Evolutionary conservation across 2,113 vertebrate genomes (phyloP).

Genomic region (Siniperca chuatsi): DNA sequence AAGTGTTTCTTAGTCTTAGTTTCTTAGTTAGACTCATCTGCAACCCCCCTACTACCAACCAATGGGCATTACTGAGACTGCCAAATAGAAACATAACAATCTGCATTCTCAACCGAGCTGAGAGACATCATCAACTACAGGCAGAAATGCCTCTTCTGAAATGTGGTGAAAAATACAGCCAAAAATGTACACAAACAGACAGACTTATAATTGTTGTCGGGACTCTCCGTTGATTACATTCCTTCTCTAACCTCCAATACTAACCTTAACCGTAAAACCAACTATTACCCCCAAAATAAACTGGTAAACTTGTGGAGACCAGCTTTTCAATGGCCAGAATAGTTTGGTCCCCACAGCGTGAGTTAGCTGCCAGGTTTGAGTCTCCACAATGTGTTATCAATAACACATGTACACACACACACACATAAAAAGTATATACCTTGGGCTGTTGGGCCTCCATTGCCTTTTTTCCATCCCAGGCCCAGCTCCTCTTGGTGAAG

Average conservation of each 20-base stretch:
- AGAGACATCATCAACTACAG: background rate
- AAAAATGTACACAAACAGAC: background rate
- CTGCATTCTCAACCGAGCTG: background rate
- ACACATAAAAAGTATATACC: slow-evolving; percentile 76
- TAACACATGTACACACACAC: background rate
- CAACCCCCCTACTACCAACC: background rate
- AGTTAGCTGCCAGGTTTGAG: background rate
- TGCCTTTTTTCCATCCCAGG: slow-evolving; percentile 99
- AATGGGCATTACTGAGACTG: background rate
- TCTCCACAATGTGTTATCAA: background rate
- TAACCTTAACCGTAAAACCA: background rate
- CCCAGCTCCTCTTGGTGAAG: slow-evolving; percentile 99
- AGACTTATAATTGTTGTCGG: background rate
- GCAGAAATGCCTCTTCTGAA: background rate
- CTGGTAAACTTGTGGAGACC: background rate
- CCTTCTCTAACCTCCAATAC: background rate
- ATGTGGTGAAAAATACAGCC: background rate
- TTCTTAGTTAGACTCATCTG: background rate
- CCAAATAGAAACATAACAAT: background rate
- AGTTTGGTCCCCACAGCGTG: background rate
- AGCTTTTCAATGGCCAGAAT: background rate
- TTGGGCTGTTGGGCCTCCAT: slow-evolving; percentile 95
- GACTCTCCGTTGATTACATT: background rate
- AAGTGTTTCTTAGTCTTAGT: too few relatives aligned
- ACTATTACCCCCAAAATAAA: too few relatives aligned